Conservation (phyloP, 2,797 vertebrate genomes). For the Choloepus didactylus region DNA sequence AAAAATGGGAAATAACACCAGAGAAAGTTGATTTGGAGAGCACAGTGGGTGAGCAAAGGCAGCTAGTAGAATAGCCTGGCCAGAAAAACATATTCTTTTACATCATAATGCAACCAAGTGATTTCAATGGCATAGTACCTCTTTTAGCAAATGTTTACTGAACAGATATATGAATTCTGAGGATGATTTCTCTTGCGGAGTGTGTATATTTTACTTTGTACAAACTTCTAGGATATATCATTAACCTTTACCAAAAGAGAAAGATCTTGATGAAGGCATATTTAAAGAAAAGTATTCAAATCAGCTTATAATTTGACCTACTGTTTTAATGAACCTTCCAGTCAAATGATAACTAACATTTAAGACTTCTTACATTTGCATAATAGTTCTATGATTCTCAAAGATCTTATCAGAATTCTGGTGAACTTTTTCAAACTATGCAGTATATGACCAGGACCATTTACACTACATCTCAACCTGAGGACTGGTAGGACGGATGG, state of each 20-base stretch:
- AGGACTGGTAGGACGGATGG: neutral
- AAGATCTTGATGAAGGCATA: constrained; percentile 30
- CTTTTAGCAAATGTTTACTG: constrained; percentile 8
- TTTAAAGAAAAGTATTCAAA: constrained; percentile 57
- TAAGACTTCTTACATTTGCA: constrained; percentile 11
- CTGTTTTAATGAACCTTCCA: constrained; percentile 28
- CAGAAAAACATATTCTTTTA: neutral
- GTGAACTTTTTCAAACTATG: neutral
- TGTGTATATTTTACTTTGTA: neutral
- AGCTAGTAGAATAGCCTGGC: neutral
- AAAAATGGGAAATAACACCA: neutral
- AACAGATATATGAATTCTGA: constrained; percentile 13
- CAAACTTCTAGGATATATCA: constrained; percentile 23
- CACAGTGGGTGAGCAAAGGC: neutral
- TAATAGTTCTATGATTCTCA: constrained; percentile 18
- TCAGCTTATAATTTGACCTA: constrained; percentile 46
- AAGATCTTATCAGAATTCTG: constrained; percentile 1
- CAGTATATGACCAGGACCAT: neutral
- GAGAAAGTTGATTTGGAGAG: constrained; percentile 19
- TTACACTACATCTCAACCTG: neutral
- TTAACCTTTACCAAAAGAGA: constrained; percentile 15
- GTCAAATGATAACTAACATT: neutral
- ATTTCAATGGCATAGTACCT: neutral
- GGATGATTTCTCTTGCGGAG: neutral
- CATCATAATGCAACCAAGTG: neutral